Conservation (phyloP, 2,888 invertebrate species). For the Drosophila testacea region DNA sequence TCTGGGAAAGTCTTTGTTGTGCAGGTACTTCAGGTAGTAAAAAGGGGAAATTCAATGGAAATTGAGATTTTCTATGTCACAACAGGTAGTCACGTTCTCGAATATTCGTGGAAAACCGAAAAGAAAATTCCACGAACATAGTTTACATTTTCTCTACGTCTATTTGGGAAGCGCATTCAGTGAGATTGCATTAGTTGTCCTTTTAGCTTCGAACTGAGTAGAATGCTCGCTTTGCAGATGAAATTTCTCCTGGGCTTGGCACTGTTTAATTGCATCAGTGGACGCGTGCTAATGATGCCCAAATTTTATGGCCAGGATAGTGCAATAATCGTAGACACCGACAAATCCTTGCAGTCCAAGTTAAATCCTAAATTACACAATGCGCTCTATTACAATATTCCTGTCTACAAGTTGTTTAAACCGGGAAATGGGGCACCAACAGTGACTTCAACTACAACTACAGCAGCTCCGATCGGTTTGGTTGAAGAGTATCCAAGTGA, state of each 20-base stretch:
- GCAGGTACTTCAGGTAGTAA: slow-evolving; percentile 49
- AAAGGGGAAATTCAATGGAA: slow-evolving; percentile 60
- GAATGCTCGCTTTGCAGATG: slow-evolving; percentile 42
- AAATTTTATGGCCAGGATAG: slow-evolving; percentile 70
- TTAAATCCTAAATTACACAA: slow-evolving; percentile 50
- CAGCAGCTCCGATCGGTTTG: slow-evolving; percentile 17
- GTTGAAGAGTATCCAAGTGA: slow-evolving; percentile 75
- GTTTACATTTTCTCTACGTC: slow-evolving; percentile 5
- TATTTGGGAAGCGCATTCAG: slow-evolving; percentile 5
- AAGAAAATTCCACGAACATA: slow-evolving; percentile 39
- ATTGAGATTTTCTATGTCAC: slow-evolving; percentile 47
- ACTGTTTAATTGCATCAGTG: slow-evolving; percentile 52
- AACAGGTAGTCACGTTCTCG: slow-evolving; percentile 56
- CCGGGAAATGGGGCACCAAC: slow-evolving; percentile 15
- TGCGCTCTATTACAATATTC: slow-evolving; percentile 61
- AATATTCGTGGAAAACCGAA: slow-evolving; percentile 49
- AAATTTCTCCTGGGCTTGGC: slow-evolving; percentile 45
- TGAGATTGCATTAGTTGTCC: slow-evolving; percentile 54
- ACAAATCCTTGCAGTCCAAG: slow-evolving; percentile 29
- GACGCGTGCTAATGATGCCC: slow-evolving; percentile 37
- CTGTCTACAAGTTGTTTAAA: slow-evolving; percentile 67
- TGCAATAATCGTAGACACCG: slow-evolving; percentile 64
- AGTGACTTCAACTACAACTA: slow-evolving; percentile 25
- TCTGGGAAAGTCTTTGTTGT: slow-evolving; percentile 24
- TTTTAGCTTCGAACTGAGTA: slow-evolving; percentile 46